Evolutionary conservation across 2,113 vertebrate species (phyloP), one percentile per base, ranked within the genome.

Genomic region (Anoura caudifer): DNA sequence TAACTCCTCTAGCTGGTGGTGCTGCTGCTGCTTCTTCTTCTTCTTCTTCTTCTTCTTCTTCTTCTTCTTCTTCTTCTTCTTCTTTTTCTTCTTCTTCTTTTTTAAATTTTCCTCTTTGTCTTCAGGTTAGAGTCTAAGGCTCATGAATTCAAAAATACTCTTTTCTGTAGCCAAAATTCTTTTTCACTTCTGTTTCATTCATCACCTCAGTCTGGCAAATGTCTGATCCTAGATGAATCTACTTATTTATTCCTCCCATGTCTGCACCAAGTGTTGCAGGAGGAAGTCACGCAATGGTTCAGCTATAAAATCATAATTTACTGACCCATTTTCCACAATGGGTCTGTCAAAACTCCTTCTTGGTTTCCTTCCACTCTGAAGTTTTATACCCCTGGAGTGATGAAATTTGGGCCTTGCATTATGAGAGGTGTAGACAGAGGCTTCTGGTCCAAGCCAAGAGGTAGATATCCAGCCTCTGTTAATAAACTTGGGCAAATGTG

Each of bases 111-210:
- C 36, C 22, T 54, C 33, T 91, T 67, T 76, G 43, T 76, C 33
- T 91, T 26, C 13, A 33, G 24, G 80, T 81, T 76, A 84, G 38
- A 86, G 26, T 86, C 9, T 87, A 80, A 86, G 41, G 15, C 67
- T 95, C 28, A 38, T 65, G 22, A 92, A 85, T 87, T 88, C 11
- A 94, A 95, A 95, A 92, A 38, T 31, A 72, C 81, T 83, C 45
- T 52, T 95, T 95, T 81, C 92, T 87, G 75, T 45, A 50, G 69
- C 80, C 59, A 92, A 20, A 90, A 50, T 82, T 77, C 45, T 70
- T 61, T 75, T 54, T 73, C 24, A 43, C 24, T 33, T 93, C 91
- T 87, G 84, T 89, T 96, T 96, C 77, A 5, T 81, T 87, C 91
- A 94, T 96, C 75, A 59, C 36, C 33, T 94, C n/a, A 33, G 47